Evolutionary conservation across 1,140 invertebrate species (phyloP).

Genomic region (Bombus cullumanus): DNA sequence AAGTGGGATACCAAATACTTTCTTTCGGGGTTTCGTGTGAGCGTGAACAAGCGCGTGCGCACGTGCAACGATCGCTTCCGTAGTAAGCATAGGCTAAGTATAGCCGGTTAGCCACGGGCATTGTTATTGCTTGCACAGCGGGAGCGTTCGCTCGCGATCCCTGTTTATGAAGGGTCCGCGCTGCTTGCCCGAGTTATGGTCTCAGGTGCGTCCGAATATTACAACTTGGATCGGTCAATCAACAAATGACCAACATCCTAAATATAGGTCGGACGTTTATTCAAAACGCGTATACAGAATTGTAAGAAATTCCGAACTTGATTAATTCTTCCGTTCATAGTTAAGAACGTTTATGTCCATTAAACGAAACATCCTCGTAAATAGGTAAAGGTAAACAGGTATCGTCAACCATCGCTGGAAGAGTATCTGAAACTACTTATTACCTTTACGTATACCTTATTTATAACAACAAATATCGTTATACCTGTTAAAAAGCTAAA

Average conservation of each 20-base stretch:
- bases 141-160: constrained; percentile 67
- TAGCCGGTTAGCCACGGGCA: constrained; percentile 74
- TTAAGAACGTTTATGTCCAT: background rate
- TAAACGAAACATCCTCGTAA: background rate
- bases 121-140: constrained; percentile 77
- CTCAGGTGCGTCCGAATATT: constrained; percentile 76
- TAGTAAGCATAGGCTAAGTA: constrained; percentile 73
- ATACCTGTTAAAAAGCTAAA: too few relatives aligned
- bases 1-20: constrained; percentile 61
- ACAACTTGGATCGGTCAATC: constrained; percentile 69
- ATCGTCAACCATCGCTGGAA: background rate
- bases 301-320: background rate
- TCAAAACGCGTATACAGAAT: background rate
- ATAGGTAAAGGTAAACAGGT: background rate
- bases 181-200: constrained; percentile 72
- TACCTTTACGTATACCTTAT: too few relatives aligned
- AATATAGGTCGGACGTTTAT: constrained; percentile 1
- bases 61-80: constrained; percentile 67
- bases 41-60: constrained; percentile 59
- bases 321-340: background rate
- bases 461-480: too few relatives aligned
- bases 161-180: constrained; percentile 76
- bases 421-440: background rate
- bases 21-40: constrained; percentile 49
- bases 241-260: constrained; percentile 51